These are phyloP conservation scores for Microcaecilia unicolor DNA, from an alignment of 2,797 vertebrate species.

Conservation along the genomic window DNA sequence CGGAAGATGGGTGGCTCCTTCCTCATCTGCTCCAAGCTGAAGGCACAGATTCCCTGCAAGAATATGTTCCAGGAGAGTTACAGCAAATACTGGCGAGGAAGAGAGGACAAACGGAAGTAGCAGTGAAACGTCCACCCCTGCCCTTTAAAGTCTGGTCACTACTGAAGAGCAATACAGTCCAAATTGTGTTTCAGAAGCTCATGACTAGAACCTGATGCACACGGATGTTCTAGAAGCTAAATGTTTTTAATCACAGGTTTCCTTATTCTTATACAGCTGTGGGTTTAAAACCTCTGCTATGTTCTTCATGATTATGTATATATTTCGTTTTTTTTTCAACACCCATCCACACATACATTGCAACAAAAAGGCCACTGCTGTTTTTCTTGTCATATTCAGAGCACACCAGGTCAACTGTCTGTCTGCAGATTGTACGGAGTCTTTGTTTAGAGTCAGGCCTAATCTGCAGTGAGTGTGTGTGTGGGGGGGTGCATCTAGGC, in stretches of 20 bases:
- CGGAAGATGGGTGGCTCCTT: constrained; percentile 97
- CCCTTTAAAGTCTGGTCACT: constrained; percentile 7
- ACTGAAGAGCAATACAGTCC: constrained; percentile 7
- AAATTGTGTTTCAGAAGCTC: constrained; percentile 2
- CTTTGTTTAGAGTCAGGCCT: no score
- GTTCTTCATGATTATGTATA: no score
- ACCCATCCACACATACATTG: no score
- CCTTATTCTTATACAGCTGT: no score
- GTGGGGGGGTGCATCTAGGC: no score
- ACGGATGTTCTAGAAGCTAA: constrained; percentile 13
- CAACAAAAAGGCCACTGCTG: no score
- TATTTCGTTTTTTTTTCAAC: no score
- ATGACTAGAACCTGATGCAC: constrained; percentile 18
- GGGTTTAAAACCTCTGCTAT: no score
- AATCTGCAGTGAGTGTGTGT: no score
- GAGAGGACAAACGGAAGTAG: constrained; percentile 37
- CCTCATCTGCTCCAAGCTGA: constrained; percentile 91
- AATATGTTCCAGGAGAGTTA: constrained; percentile 80
- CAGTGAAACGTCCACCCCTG: not conserved
- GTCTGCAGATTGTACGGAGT: no score
- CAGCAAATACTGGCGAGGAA: constrained; percentile 69
- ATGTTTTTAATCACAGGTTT: not conserved
- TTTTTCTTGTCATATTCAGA: no score
- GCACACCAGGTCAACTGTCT: no score
- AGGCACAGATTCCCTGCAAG: constrained; percentile 76